These are phyloP conservation scores for Camarhynchus parvulus DNA, from an alignment of 2,113 vertebrate genomes.

Conservation along the genomic window DNA sequence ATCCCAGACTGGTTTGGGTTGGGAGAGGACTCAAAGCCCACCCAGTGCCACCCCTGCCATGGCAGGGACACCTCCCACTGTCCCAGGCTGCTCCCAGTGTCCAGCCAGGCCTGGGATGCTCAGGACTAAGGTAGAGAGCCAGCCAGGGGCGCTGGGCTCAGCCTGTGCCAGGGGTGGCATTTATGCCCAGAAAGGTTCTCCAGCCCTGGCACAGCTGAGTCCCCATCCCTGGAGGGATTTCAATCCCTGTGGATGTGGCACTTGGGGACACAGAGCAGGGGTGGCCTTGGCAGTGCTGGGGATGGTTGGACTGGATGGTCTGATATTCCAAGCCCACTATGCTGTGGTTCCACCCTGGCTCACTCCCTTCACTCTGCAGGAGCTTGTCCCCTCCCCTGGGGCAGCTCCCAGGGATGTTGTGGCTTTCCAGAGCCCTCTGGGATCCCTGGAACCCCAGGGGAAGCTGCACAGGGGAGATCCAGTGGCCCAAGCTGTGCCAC, in stretches of 20 bases:
- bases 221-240: neutral
- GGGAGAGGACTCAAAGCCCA: neutral
- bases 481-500: neutral
- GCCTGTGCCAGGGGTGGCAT: neutral
- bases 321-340: fast-evolving
- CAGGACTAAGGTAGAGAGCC: fast-evolving
- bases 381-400: too few relatives aligned
- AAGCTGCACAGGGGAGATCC: neutral
- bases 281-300: neutral
- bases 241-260: neutral
- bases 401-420: neutral
- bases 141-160: neutral
- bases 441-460: neutral
- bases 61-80: neutral
- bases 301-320: fast-evolving
- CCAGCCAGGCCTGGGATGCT: neutral
- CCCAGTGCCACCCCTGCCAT: neutral
- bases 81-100: neutral
- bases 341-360: neutral
- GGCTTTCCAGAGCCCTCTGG: neutral
- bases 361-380: neutral
- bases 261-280: neutral
- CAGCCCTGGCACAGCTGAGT: neutral
- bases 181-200: neutral
- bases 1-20: neutral